Conservation (phyloP, 1,140 invertebrate species). For the Hermatobates lingyangjiaoensis region DNA sequence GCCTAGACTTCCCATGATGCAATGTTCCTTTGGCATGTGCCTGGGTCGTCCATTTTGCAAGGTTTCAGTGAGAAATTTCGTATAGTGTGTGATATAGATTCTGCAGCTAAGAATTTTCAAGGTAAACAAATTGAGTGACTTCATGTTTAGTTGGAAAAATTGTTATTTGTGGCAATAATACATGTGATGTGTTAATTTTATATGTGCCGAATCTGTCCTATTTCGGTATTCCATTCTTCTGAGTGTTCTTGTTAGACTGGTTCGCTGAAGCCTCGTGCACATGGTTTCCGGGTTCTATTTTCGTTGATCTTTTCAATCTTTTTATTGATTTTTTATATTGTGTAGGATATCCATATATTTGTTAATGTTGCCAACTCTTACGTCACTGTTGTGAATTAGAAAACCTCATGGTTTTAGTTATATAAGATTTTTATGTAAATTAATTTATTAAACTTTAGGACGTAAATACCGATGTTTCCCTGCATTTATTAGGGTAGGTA, state of each 20-base stretch:
- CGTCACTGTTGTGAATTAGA: slow-evolving; percentile 11
- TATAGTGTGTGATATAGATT: slow-evolving; percentile 31
- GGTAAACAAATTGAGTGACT: too few relatives aligned
- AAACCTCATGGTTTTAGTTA: slow-evolving; percentile 14
- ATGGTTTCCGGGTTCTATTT: slow-evolving; percentile 27
- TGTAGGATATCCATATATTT: neutral
- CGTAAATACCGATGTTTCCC: too few relatives aligned
- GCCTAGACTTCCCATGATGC: slow-evolving; percentile 27
- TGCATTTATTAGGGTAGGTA: too few relatives aligned
- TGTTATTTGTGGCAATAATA: neutral
- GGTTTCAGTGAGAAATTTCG: slow-evolving; percentile 39
- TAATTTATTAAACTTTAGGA: too few relatives aligned
- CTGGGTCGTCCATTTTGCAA: slow-evolving; percentile 46
- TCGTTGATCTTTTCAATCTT: neutral
- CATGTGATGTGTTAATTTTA: neutral
- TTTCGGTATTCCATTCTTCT: slow-evolving; percentile 9
- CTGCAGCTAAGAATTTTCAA: slow-evolving; percentile 24
- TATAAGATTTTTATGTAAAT: slow-evolving; percentile 15
- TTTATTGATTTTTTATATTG: neutral
- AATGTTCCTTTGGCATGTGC: slow-evolving; percentile 41
- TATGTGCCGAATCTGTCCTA: slow-evolving; percentile 10
- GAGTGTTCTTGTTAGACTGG: slow-evolving; percentile 12
- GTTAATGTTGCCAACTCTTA: slow-evolving; percentile 11
- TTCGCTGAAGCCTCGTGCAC: slow-evolving; percentile 24
- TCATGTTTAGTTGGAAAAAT: too few relatives aligned